Evolutionary conservation across 2,113 vertebrate genomes (phyloP).

Genomic region (Malurus elegans): DNA sequence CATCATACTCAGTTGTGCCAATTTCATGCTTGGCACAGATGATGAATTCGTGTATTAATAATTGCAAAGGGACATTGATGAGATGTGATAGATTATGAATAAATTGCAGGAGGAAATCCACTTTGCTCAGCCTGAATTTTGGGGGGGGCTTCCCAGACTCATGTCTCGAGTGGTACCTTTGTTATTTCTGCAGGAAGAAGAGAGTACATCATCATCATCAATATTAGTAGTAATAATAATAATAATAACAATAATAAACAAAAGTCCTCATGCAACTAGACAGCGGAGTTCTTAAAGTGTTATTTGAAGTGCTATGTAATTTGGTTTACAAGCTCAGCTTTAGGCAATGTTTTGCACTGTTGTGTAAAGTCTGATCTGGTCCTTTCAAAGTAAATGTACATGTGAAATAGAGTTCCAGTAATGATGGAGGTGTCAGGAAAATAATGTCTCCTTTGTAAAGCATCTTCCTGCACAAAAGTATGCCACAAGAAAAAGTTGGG

Average conservation of each 20-base stretch:
- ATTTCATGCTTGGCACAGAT: constrained; percentile 14
- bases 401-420: not conserved
- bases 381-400: not conserved
- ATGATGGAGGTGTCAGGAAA: not conserved
- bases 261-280: not conserved
- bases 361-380: not conserved
- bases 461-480: not conserved
- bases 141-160: not conserved
- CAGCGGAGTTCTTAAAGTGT: not conserved
- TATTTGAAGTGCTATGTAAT: not conserved
- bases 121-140: not conserved
- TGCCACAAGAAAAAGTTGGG: not conserved
- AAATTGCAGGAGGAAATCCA: not conserved
- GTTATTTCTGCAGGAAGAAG: not conserved
- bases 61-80: not conserved
- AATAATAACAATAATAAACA: not conserved
- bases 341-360: not conserved
- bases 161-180: not conserved
- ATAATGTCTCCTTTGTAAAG: not conserved
- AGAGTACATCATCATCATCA: not conserved
- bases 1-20: not conserved
- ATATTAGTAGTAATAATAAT: not conserved
- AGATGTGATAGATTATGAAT: not conserved
- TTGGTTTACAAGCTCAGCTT: not conserved
- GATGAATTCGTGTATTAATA: not conserved